These are phyloP conservation scores for Bettongia penicillata DNA, from an alignment of 2,113 vertebrate species.

Conservation along the genomic window DNA sequence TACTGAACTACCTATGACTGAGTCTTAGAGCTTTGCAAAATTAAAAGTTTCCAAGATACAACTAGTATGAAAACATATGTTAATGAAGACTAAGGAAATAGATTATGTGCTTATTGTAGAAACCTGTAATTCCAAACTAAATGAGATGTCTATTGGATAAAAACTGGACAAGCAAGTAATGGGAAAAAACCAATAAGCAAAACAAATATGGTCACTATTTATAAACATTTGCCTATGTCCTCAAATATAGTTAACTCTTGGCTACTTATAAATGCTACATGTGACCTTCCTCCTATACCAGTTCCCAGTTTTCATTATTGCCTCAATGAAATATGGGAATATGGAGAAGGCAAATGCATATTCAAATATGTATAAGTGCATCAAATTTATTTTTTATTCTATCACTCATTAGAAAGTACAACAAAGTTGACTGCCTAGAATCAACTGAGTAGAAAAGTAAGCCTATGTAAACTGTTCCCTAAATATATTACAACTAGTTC, in stretches of 20 bases:
- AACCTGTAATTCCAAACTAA: not conserved
- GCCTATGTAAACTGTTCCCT: not conserved
- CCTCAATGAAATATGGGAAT: slow-evolving; percentile 15
- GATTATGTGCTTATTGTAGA: not conserved
- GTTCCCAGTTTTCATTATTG: not conserved
- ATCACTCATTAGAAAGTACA: not conserved
- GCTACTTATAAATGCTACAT: not conserved
- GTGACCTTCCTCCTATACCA: not conserved
- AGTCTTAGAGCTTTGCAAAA: slow-evolving; percentile 23
- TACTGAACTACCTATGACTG: not conserved
- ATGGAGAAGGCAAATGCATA: not conserved
- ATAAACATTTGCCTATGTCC: slow-evolving; percentile 14
- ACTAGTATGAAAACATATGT: slow-evolving; percentile 6
- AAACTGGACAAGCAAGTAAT: slow-evolving; percentile 7
- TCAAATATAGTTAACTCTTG: slow-evolving; percentile 22
- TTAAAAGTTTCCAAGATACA: slow-evolving; percentile 43
- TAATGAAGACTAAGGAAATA: slow-evolving; percentile 36
- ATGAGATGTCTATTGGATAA: slow-evolving; percentile 42
- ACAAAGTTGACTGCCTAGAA: slow-evolving; percentile 8
- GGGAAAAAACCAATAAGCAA: slow-evolving; percentile 15
- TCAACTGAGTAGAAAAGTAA: slow-evolving; percentile 21
- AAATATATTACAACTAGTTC: slow-evolving; percentile 21
- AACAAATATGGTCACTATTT: slow-evolving; percentile 13
- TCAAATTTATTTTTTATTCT: not conserved
- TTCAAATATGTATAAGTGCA: not conserved